phyloP scores from a whole-genome alignment of 2,113 vertebrate species.

The Colistium nudipinnis region DNA sequence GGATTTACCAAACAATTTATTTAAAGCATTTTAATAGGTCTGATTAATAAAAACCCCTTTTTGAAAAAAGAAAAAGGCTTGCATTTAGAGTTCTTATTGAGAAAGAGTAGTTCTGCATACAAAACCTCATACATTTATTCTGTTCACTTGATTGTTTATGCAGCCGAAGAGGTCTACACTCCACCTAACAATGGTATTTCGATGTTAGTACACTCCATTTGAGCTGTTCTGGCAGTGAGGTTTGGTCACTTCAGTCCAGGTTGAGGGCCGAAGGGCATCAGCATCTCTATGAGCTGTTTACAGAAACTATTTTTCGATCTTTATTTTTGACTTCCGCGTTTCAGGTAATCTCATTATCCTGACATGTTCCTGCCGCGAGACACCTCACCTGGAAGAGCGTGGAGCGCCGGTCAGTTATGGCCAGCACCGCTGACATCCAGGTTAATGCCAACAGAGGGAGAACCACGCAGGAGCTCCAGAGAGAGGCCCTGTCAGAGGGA shows the following conservation, averaged over 20 bases:
- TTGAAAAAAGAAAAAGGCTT: no score
- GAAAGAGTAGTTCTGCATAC: no score
- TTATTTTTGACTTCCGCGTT: neutral
- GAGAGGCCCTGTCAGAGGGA: slow-evolving; percentile 71
- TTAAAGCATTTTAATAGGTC: no score
- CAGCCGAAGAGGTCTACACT: no score
- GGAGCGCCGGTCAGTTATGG: slow-evolving; percentile 97
- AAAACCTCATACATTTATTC: no score
- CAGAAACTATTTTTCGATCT: neutral
- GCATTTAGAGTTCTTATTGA: no score
- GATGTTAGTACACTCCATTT: no score
- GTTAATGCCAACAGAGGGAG: slow-evolving; percentile 97
- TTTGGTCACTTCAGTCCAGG: neutral
- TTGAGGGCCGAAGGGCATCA: neutral
- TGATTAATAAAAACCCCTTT: no score
- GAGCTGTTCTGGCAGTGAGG: neutral
- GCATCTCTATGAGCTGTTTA: slow-evolving; percentile 1
- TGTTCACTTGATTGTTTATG: no score
- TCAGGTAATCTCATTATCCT: no score
- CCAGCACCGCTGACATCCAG: slow-evolving; percentile 99
- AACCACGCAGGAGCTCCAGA: slow-evolving; percentile 80
- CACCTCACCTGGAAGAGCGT: slow-evolving; percentile 89
- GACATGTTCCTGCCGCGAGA: slow-evolving; percentile 8
- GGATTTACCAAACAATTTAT: neutral
- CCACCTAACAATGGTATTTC: no score